phyloP scores from a whole-genome alignment of 2,797 vertebrate species.

The Parauchenoglanis punctatus region DNA sequence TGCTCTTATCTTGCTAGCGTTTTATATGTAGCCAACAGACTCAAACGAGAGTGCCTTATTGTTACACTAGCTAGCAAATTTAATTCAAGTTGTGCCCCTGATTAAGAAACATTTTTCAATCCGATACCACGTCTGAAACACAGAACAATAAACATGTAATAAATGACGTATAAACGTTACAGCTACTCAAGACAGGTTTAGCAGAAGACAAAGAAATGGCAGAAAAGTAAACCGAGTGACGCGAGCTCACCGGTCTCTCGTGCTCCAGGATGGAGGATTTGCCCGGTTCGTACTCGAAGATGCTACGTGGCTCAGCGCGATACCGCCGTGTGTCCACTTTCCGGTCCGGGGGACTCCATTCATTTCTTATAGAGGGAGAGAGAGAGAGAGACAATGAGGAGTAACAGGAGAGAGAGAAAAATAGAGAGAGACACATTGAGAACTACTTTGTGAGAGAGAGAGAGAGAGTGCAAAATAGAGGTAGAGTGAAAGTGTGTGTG shows the following conservation, averaged over 20 bases:
- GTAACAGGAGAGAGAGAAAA: constrained; percentile 17
- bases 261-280: constrained; percentile 97
- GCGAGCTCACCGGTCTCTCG: constrained; percentile 89
- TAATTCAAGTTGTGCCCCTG: background rate
- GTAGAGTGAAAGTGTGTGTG: too few relatives aligned
- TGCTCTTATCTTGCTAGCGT: background rate
- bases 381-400: background rate
- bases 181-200: background rate
- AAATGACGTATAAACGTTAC: background rate
- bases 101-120: background rate
- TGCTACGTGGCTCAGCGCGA: constrained; percentile 95
- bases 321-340: constrained; percentile 97
- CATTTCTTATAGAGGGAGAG: constrained; percentile 77
- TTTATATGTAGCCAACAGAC: background rate
- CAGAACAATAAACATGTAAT: background rate
- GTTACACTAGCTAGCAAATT: background rate
- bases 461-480: background rate
- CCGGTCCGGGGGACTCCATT: constrained; percentile 95
- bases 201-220: background rate
- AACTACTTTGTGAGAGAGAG: background rate
- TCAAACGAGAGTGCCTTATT: background rate
- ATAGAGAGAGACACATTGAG: background rate
- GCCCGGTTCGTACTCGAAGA: constrained; percentile 98
- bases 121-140: background rate
- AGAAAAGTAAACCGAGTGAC: background rate